These are phyloP conservation scores for Hippoglossus hippoglossus DNA, from an alignment of 2,797 vertebrate genomes.

Conservation along the genomic window DNA sequence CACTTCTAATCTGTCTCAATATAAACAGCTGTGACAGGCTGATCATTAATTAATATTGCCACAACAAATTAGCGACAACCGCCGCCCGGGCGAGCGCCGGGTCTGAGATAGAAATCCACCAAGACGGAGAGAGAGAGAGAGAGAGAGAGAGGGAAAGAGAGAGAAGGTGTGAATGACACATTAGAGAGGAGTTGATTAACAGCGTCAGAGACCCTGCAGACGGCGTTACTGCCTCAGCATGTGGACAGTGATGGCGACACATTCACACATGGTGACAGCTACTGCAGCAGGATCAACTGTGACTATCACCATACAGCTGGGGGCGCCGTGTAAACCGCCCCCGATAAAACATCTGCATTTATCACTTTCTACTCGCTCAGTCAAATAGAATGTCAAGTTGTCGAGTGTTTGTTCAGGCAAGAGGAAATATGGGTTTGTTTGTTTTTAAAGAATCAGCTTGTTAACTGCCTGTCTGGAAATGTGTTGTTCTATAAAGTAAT, in stretches of 20 bases:
- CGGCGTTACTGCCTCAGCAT: conserved; percentile 62
- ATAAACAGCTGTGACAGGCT: conserved; percentile 85
- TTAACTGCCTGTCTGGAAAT: background rate
- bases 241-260: conserved; percentile 53
- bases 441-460: background rate
- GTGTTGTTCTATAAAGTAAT: background rate
- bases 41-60: conserved; percentile 91
- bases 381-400: background rate
- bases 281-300: conserved; percentile 48
- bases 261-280: conserved; percentile 55
- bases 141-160: conserved; percentile 55
- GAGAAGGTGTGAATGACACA: conserved; percentile 80
- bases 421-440: background rate
- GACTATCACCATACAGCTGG: conserved; percentile 48
- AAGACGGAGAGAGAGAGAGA: conserved; percentile 27
- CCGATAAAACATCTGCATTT: conserved; percentile 57
- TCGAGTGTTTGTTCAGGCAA: background rate
- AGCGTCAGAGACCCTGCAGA: conserved; percentile 63
- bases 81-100: conserved; percentile 65
- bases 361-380: conserved; percentile 7
- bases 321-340: conserved; percentile 43
- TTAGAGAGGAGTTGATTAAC: conserved; percentile 80
- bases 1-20: conserved; percentile 86
- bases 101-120: conserved; percentile 66
- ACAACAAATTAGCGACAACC: conserved; percentile 86